A percentile compares a stretch with the other conserved stretches of the same genome.
Conservation (phyloP, 2,113 vertebrate species). For the Progne subis region DNA sequence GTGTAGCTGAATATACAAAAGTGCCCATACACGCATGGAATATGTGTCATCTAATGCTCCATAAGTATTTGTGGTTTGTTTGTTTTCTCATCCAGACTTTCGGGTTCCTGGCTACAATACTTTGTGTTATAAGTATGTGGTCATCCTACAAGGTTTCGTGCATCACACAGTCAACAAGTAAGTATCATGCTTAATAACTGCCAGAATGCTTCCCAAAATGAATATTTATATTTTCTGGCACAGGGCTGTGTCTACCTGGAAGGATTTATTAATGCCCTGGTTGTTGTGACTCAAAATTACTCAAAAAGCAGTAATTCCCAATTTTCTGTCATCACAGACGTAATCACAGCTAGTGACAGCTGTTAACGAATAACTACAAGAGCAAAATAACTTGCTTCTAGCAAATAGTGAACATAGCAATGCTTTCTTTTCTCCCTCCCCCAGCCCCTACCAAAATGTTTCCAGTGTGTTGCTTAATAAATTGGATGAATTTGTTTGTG, state of each 20-base stretch:
- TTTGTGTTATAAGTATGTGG: constrained; percentile 87
- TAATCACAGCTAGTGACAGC: background rate
- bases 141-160: constrained; percentile 89
- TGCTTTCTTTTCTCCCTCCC: background rate
- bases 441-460: background rate
- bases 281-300: background rate
- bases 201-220: background rate
- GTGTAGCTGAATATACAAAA: background rate
- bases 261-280: background rate
- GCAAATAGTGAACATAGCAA: background rate
- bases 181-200: constrained; percentile 6
- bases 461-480: background rate
- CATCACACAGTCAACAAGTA: constrained; percentile 85
- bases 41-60: constrained; percentile 1
- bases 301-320: background rate
- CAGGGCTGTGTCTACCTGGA: background rate
- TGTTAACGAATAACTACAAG: background rate
- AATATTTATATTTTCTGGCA: background rate
- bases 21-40: background rate
- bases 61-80: constrained; percentile 19
- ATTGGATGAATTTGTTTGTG: background rate
- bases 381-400: background rate
- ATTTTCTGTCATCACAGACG: background rate
- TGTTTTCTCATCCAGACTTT: constrained; percentile 80
- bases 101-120: constrained; percentile 88